Base-by-base conservation (phyloP, 2,888 invertebrate species). In the Anagyrus pseudococci region DNA sequence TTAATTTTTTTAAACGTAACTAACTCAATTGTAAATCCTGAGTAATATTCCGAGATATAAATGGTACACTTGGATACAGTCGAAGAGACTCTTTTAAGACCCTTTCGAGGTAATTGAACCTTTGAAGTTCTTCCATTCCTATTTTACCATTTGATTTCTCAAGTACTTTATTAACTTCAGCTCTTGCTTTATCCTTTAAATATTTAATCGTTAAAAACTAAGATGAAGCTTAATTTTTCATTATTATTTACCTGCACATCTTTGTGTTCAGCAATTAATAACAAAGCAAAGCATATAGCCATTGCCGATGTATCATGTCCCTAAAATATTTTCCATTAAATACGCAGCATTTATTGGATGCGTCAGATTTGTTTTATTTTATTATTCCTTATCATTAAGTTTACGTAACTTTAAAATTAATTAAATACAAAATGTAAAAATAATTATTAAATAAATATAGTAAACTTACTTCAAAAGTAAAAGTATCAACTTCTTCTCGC, bases 61-160 rank as follows among this genome's bases (percentile, higher is more conserved):
- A 84, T 29, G 87, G 88, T 7, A 89, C 88, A 70, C 88, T 88
- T 1, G 90, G 89, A 69, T 85, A 88, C 10, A 90, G 74, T 53
- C 89, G 79, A 58, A 89, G 71, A 0, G 88, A 83, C 75, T 89
- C 89, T 75, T 90, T 90, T 49, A 90, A 87, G 69, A 88, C 89
- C 69, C 85, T 85, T 69, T 89, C 90, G 66, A 89, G 81, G 72
- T 89, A 90, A 61, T 84, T 84, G 87, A 90, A 86, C 61, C 85
- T 84, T 66, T 85, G 77, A 37, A 73, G 52, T 17, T 20, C 20
- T 70, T 88, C 87, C 44, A 85, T 83, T 4, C 84, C 83, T 0
- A 83, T 75, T 2, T 85, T 82, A 0, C 78, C 83, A 19, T 78
- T 72, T 19, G 83, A 80, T 75, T 87, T 86, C 61, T 84, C 78